These are phyloP conservation scores for Calliphora vomitoria DNA, from an alignment of 2,888 invertebrate genomes.

Conservation along the genomic window DNA sequence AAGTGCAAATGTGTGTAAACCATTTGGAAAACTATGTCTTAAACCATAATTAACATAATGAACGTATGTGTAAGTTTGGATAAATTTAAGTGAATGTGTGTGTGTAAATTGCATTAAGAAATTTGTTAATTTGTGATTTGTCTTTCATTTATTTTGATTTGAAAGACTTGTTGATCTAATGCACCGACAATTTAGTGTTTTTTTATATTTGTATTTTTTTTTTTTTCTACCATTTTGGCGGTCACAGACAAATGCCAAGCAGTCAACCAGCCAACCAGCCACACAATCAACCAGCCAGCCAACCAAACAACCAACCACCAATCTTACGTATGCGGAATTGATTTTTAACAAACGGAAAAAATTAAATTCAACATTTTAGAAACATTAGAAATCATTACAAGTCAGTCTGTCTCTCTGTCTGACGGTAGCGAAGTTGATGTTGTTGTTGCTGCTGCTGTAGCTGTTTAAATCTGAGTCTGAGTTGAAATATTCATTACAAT, in stretches of 20 bases:
- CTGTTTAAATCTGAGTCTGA: constrained; percentile 39
- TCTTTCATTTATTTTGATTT: constrained; percentile 36
- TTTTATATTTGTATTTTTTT: no score
- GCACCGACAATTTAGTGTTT: constrained; percentile 41
- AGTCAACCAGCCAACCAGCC: constrained; percentile 8
- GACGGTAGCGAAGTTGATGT: constrained; percentile 11
- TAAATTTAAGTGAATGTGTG: not conserved
- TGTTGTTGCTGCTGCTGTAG: constrained; percentile 50
- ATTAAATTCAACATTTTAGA: constrained; percentile 43
- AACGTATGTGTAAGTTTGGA: no score
- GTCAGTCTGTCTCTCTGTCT: constrained; percentile 10
- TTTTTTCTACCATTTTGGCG: constrained; percentile 39
- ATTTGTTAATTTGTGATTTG: constrained; percentile 49
- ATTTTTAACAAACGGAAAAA: constrained; percentile 77
- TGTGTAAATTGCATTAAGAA: constrained; percentile 28
- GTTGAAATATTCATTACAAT: constrained; percentile 34
- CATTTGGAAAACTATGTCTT: no score
- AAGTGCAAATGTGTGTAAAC: no score
- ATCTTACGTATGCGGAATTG: constrained; percentile 82
- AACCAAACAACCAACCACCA: constrained; percentile 32
- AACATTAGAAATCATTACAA: constrained; percentile 44
- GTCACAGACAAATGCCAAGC: constrained; percentile 52
- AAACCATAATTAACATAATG: no score
- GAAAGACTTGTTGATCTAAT: constrained; percentile 61
- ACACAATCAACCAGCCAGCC: not conserved